A percentile compares a stretch with the other conserved stretches of the same genome.
phyloP scores from a whole-genome alignment of 2,113 vertebrate species.

The Vidua macroura region DNA sequence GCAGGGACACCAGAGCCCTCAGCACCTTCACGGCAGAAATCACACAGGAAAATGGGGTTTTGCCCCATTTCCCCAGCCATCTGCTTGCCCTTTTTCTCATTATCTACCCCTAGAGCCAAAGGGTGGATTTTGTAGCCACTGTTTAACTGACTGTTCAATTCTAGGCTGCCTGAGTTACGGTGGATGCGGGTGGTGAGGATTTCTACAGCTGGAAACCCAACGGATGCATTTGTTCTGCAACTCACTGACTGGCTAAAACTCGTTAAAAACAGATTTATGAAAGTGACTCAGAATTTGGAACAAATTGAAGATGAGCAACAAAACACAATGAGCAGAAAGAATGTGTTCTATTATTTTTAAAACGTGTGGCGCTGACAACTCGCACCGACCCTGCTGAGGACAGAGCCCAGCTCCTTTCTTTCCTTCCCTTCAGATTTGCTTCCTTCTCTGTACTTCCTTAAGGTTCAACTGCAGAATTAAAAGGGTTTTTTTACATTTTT shows the following conservation, averaged over 20 bases:
- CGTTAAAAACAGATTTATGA: background rate
- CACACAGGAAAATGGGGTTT: background rate
- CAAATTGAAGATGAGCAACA: background rate
- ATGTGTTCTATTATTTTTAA: background rate
- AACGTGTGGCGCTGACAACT: background rate
- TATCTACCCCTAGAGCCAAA: background rate
- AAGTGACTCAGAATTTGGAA: slow-evolving; percentile 45
- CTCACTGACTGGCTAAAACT: background rate
- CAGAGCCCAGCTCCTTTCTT: background rate
- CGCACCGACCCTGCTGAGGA: background rate
- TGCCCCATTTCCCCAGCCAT: background rate
- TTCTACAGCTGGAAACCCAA: background rate
- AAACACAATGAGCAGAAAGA: background rate
- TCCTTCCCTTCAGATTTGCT: background rate
- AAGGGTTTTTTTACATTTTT: background rate
- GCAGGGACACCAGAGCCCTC: background rate
- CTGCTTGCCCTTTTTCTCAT: background rate
- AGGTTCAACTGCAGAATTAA: background rate
- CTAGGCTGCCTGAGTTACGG: background rate
- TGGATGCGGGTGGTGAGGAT: background rate
- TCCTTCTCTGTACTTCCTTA: background rate
- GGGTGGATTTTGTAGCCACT: background rate
- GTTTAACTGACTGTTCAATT: background rate
- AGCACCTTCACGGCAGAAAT: accelerated
- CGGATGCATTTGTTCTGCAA: background rate